Evolutionary conservation across 1,140 invertebrate genomes (phyloP).

Genomic region (Saccostrea echinata): DNA sequence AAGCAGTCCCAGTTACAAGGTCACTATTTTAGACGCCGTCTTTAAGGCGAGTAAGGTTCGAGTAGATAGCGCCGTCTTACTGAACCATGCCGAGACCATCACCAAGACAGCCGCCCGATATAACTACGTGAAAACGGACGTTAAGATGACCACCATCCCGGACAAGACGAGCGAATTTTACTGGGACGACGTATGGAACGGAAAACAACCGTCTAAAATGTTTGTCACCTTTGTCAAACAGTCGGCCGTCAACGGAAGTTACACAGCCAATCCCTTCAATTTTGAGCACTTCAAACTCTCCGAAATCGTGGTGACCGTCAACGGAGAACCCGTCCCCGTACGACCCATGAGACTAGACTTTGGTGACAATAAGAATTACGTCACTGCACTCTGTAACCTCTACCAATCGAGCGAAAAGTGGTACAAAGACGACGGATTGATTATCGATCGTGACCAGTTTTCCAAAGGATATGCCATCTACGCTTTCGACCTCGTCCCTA

Average conservation of each 20-base stretch:
- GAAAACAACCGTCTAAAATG: neutral
- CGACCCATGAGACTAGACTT: no score
- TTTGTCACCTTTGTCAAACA: slow-evolving; percentile 45
- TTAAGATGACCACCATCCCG: slow-evolving; percentile 26
- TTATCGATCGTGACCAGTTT: no score
- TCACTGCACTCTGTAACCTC: no score
- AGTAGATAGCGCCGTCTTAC: slow-evolving; percentile 32
- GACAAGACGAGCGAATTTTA: neutral
- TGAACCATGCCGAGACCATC: slow-evolving; percentile 38
- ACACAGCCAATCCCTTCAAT: slow-evolving; percentile 49
- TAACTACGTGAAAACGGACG: slow-evolving; percentile 11
- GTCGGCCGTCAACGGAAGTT: slow-evolving; percentile 46
- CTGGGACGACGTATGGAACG: slow-evolving; percentile 33
- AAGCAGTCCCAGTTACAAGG: slow-evolving; percentile 42
- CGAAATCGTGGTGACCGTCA: slow-evolving; percentile 6
- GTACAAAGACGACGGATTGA: no score
- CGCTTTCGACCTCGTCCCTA: slow-evolving; percentile 18
- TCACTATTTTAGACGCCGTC: slow-evolving; percentile 24
- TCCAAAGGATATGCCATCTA: neutral
- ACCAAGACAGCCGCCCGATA: slow-evolving; percentile 1
- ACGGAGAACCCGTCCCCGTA: neutral
- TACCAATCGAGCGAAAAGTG: no score
- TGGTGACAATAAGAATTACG: no score
- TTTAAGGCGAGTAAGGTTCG: slow-evolving; percentile 50
- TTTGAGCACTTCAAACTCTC: slow-evolving; percentile 29